A percentile compares a stretch with the other conserved stretches of the same genome.
phyloP scores from a whole-genome alignment of 2,888 invertebrate species.

The Apamea epomidion region DNA sequence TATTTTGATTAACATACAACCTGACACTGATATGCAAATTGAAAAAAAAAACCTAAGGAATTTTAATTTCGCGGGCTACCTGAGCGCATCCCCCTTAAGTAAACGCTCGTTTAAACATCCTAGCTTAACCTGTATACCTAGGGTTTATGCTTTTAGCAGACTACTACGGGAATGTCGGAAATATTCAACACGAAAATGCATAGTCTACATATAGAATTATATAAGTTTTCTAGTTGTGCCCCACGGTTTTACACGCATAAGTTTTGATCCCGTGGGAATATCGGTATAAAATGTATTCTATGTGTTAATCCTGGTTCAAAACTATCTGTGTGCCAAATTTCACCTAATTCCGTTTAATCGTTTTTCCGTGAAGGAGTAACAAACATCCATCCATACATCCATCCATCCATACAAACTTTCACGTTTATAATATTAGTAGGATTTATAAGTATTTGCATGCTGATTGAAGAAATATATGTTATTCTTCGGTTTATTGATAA shows the following conservation, averaged over 20 bases:
- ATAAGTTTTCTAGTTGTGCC: neutral
- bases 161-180: conserved; percentile 1
- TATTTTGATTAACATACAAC: neutral
- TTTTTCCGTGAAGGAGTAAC: too few species aligned
- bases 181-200: conserved; percentile 19
- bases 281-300: too few species aligned
- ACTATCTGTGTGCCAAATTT: too few species aligned
- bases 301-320: too few species aligned
- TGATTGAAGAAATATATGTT: conserved; percentile 32
- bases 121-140: conserved; percentile 33
- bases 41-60: neutral
- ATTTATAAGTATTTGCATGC: conserved; percentile 8
- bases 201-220: neutral
- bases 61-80: neutral
- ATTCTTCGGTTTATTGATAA: conserved; percentile 22
- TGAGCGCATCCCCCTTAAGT: conserved; percentile 6
- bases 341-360: too few species aligned
- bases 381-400: too few species aligned
- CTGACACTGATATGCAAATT: neutral
- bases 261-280: too few species aligned
- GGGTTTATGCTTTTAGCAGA: conserved; percentile 11
- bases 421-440: too few species aligned
- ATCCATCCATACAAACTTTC: too few species aligned
- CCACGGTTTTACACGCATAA: too few species aligned
- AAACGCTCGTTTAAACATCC: conserved; percentile 34